Percentiles rank a stretch among this genome's conserved stretches.
These are phyloP conservation scores for Mellilla xanthometata DNA, from an alignment of 2,888 invertebrate genomes.

Conservation along the genomic window DNA sequence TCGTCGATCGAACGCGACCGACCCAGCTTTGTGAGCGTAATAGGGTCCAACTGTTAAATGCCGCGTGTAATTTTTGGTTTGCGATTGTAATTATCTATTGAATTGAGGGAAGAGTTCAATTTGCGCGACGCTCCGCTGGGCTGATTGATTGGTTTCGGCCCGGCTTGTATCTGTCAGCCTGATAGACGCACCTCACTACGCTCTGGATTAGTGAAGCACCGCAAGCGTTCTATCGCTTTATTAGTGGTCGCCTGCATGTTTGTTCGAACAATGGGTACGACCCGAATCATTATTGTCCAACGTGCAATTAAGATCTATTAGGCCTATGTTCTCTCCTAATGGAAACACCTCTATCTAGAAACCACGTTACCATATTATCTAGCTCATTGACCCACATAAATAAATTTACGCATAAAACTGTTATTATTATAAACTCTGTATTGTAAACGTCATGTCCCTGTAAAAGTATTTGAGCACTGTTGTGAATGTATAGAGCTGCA, in stretches of 20 bases:
- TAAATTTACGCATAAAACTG: too few relatives aligned
- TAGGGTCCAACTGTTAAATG: slow-evolving; percentile 75
- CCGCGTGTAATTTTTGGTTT: slow-evolving; percentile 80
- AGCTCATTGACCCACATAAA: not conserved
- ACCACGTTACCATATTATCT: slow-evolving; percentile 17
- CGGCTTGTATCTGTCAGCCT: slow-evolving; percentile 63
- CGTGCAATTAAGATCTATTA: slow-evolving; percentile 16
- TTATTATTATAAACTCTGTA: too few relatives aligned
- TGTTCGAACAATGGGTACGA: slow-evolving; percentile 20
- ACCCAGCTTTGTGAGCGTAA: slow-evolving; percentile 74
- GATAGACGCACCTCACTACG: slow-evolving; percentile 62
- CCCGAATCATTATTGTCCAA: slow-evolving; percentile 19
- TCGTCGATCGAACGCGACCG: slow-evolving; percentile 69
- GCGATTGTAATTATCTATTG: slow-evolving; percentile 79
- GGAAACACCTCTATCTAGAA: slow-evolving; percentile 9
- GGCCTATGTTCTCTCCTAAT: slow-evolving; percentile 11
- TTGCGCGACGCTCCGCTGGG: slow-evolving; percentile 65
- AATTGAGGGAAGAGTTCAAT: slow-evolving; percentile 77
- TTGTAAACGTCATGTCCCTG: slow-evolving; percentile 39
- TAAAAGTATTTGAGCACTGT: slow-evolving; percentile 43
- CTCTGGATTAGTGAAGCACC: slow-evolving; percentile 62
- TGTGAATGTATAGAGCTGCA: slow-evolving; percentile 46
- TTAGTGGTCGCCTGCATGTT: slow-evolving; percentile 31
- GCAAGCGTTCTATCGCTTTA: slow-evolving; percentile 41
- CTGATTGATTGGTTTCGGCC: slow-evolving; percentile 76